Conservation (phyloP, 2,113 vertebrate genomes). For the Podilymbus podiceps region DNA sequence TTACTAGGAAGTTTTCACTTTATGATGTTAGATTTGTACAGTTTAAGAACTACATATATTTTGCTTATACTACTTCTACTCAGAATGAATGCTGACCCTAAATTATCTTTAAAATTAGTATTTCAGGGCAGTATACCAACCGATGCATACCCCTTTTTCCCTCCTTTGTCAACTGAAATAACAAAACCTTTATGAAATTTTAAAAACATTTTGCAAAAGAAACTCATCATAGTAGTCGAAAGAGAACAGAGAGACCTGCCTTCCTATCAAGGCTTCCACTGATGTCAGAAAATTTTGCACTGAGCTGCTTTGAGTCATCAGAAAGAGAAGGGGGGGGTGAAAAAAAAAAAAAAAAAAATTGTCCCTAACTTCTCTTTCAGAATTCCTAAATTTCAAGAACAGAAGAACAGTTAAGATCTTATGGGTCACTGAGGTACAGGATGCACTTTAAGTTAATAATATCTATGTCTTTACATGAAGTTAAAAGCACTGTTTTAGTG, state of each 20-base stretch:
- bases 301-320: not conserved
- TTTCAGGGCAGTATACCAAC: not conserved
- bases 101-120: not conserved
- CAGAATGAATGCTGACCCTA: not conserved
- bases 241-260: not conserved
- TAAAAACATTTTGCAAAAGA: not conserved
- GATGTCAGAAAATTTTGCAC: not conserved
- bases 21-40: not conserved
- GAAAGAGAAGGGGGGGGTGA: no score
- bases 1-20: not conserved
- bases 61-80: not conserved
- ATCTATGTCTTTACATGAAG: not conserved
- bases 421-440: not conserved
- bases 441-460: not conserved
- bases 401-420: not conserved
- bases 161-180: not conserved
- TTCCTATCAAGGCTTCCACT: not conserved
- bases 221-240: not conserved
- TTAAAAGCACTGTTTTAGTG: not conserved
- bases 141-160: rapidly evolving
- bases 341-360: no score
- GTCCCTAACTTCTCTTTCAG: not conserved
- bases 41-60: not conserved
- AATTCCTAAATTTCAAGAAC: not conserved
- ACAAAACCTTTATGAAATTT: not conserved